Conservation (phyloP, 2,113 vertebrate species). For the Halcyon malimbica region DNA sequence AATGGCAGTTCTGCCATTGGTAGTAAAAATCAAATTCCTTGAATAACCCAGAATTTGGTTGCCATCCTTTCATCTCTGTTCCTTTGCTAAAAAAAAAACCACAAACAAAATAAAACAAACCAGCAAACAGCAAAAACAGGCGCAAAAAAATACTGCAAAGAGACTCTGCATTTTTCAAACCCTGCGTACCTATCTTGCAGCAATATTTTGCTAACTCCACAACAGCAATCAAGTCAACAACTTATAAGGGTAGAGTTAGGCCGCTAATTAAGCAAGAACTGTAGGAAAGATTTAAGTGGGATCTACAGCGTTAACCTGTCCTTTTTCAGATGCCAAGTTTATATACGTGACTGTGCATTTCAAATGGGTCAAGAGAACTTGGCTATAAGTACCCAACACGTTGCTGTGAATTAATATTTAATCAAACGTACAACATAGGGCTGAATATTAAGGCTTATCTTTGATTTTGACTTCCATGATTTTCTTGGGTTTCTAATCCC, state of each 20-base stretch:
- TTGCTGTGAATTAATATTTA: constrained; percentile 66
- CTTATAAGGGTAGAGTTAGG: background rate
- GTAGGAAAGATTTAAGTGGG: background rate
- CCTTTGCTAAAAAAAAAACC: background rate
- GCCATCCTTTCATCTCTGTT: background rate
- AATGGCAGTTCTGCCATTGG: background rate
- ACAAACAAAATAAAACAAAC: background rate
- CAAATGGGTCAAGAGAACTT: constrained; percentile 44
- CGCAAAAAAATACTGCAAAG: background rate
- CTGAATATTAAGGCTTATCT: constrained; percentile 43
- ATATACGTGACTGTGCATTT: constrained; percentile 33
- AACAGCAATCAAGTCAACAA: background rate
- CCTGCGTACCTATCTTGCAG: background rate
- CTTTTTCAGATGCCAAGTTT: constrained; percentile 42
- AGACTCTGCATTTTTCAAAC: background rate
- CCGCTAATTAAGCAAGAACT: constrained; percentile 3
- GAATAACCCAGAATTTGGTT: background rate
- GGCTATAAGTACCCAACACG: constrained; percentile 13
- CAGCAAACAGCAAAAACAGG: background rate
- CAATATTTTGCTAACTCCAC: background rate
- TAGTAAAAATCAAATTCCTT: background rate
- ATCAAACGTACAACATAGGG: constrained; percentile 36
- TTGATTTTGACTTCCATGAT: constrained; percentile 31
- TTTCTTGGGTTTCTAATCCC: constrained; percentile 19
- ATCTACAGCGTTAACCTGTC: background rate